phyloP scores from a whole-genome alignment of 1,140 invertebrate species.

The Drosophila nigrodunni region DNA sequence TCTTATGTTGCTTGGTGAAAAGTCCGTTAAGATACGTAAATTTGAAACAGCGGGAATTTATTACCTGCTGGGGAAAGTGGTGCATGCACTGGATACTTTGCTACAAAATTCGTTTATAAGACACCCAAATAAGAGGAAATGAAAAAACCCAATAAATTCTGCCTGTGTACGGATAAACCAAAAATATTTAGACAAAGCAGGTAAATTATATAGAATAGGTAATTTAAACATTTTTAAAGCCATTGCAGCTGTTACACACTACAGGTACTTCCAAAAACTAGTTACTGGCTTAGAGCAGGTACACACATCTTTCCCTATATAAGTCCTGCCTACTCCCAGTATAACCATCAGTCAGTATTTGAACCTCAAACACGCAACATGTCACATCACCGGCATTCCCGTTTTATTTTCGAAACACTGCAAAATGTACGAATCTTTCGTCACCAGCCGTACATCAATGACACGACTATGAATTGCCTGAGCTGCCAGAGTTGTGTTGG shows the following conservation, averaged over 20 bases:
- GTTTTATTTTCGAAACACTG: slow-evolving; percentile 50
- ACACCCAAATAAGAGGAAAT: no score
- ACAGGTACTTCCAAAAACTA: neutral
- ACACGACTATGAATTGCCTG: slow-evolving; percentile 33
- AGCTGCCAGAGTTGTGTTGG: slow-evolving; percentile 45
- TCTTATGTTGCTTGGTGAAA: no score
- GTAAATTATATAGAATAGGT: neutral
- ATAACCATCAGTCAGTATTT: slow-evolving; percentile 4
- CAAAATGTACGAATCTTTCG: slow-evolving; percentile 44
- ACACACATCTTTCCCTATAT: neutral
- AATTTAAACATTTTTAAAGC: neutral
- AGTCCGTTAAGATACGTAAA: no score
- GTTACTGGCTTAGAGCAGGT: neutral
- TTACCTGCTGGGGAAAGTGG: no score
- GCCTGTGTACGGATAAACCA: neutral
- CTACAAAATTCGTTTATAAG: no score
- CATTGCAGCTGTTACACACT: neutral
- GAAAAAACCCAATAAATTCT: no score
- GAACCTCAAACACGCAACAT: slow-evolving; percentile 21
- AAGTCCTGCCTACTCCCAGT: neutral
- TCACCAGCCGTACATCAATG: slow-evolving; percentile 48
- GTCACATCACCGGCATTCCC: slow-evolving; percentile 45
- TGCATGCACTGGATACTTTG: no score
- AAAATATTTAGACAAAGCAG: neutral
- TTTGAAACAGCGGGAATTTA: no score